These are phyloP conservation scores for Synergus umbraculus DNA, from an alignment of 2,888 invertebrate species.

Conservation along the genomic window DNA sequence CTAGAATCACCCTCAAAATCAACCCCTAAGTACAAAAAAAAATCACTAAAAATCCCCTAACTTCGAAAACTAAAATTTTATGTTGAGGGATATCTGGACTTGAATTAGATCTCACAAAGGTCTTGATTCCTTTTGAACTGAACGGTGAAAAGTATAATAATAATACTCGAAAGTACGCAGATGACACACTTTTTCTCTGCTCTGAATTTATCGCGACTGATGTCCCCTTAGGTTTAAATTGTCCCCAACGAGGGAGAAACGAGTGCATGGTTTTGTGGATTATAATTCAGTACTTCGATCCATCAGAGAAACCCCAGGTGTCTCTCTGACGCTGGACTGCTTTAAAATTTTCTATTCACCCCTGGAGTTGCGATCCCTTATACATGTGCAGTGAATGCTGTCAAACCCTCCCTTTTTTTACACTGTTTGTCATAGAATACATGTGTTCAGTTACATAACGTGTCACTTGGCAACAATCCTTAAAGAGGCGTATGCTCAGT, in stretches of 20 bases:
- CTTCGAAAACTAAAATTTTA: no score
- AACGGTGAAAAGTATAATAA: background rate
- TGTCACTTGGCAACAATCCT: conserved; percentile 42
- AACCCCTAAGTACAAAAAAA: no score
- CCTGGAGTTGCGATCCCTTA: conserved; percentile 23
- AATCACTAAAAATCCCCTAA: no score
- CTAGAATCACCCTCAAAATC: no score
- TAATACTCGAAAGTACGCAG: conserved; percentile 3
- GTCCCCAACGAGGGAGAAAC: conserved; percentile 3
- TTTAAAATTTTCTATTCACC: conserved; percentile 37
- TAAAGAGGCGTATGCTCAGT: conserved; percentile 52
- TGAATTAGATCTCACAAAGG: no score
- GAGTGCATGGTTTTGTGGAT: conserved; percentile 23
- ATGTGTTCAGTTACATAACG: conserved; percentile 23
- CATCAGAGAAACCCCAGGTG: conserved; percentile 6
- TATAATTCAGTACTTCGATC: conserved; percentile 7
- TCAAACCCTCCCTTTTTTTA: conserved; percentile 41
- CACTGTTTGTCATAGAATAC: conserved; percentile 48
- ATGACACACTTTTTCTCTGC: background rate
- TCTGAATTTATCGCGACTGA: background rate
- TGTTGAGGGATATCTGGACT: no score
- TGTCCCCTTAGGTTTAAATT: conserved; percentile 50
- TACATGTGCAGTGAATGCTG: background rate
- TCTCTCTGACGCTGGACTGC: background rate
- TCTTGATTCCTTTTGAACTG: no score